phyloP scores from a whole-genome alignment of 2,113 vertebrate genomes.

The Pseudopodoces humilis region DNA sequence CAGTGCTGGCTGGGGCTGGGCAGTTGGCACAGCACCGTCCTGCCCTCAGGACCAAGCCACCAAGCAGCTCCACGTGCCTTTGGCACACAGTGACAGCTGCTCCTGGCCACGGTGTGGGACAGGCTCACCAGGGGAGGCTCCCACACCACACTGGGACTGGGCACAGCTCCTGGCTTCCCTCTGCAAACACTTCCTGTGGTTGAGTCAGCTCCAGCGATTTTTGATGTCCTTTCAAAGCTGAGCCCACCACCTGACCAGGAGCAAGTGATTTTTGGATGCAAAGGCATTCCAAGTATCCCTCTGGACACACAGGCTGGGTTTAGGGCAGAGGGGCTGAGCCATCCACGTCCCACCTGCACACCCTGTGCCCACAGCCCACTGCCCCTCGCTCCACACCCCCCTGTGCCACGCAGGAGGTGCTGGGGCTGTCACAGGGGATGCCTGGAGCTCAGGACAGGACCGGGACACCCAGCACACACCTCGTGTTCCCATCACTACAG shows the following conservation, averaged over 20 bases:
- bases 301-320: not conserved
- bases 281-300: not conserved
- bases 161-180: not conserved
- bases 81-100: not conserved
- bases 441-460: not conserved
- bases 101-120: rapidly evolving
- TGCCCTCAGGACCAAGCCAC: not conserved
- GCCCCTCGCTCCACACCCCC: rapidly evolving
- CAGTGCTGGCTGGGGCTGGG: not conserved
- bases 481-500: rapidly evolving
- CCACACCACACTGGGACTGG: rapidly evolving
- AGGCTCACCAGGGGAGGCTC: not conserved
- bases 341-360: not conserved
- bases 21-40: not conserved
- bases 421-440: not conserved
- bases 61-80: not conserved
- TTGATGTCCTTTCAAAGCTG: not conserved
- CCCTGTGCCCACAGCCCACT: not conserved
- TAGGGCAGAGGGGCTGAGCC: not conserved
- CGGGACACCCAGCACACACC: not conserved
- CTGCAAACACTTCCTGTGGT: not conserved
- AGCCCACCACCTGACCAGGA: not conserved
- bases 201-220: rapidly evolving
- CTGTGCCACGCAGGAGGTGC: not conserved
- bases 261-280: not conserved